Evolutionary conservation across 2,888 invertebrate species (phyloP).

Genomic region (Campopleginae sp.): DNA sequence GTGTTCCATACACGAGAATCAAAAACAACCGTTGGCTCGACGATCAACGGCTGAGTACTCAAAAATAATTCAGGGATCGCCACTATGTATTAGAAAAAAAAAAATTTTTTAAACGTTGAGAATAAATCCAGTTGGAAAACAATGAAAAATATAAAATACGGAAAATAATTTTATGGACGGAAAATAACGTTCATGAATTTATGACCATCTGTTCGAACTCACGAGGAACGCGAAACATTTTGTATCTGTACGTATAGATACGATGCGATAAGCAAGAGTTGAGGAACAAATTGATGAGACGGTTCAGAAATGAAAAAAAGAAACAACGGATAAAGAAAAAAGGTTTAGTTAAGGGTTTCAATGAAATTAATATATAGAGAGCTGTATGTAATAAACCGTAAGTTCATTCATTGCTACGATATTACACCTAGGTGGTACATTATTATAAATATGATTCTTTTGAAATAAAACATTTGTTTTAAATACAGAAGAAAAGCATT

Average conservation of each 20-base stretch:
- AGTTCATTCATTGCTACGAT: constrained; percentile 83
- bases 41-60: constrained; percentile 27
- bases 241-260: constrained; percentile 83
- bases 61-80: constrained; percentile 77
- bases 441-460: constrained; percentile 80
- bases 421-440: constrained; percentile 80
- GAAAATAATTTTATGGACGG: constrained; percentile 9
- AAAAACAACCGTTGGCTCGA: constrained; percentile 9
- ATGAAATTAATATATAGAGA: constrained; percentile 83
- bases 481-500: constrained; percentile 73
- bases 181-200: constrained; percentile 30
- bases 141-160: neutral
- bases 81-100: constrained; percentile 65
- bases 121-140: neutral
- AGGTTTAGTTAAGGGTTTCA: constrained; percentile 81
- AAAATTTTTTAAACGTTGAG: constrained; percentile 4
- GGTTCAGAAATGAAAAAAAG: constrained; percentile 19
- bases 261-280: constrained; percentile 78
- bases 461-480: constrained; percentile 83
- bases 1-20: constrained; percentile 3
- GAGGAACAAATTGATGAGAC: constrained; percentile 30
- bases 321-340: constrained; percentile 50
- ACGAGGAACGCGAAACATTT: constrained; percentile 73
- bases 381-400: constrained; percentile 83
- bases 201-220: constrained; percentile 41